These are phyloP conservation scores for Falco cherrug DNA, from an alignment of 2,797 vertebrate species.

Conservation along the genomic window DNA sequence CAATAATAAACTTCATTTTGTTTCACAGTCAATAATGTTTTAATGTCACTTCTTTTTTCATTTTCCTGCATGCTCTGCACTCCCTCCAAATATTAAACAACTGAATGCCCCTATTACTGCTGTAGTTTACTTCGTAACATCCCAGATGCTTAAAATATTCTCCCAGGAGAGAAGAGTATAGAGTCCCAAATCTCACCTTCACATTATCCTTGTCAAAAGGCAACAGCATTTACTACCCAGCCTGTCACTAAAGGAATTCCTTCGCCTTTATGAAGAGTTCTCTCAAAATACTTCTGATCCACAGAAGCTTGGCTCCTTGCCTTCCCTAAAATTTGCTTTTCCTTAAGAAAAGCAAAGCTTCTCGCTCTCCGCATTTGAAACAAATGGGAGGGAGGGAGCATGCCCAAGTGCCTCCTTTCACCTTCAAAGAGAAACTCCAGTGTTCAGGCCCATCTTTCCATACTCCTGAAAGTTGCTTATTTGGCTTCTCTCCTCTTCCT, in stretches of 20 bases:
- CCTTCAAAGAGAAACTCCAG: neutral
- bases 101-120: slow-evolving; percentile 7
- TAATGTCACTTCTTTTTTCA: slow-evolving; percentile 12
- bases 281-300: neutral
- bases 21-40: slow-evolving; percentile 55
- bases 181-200: slow-evolving; percentile 29
- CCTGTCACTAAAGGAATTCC: slow-evolving; percentile 11
- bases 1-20: slow-evolving; percentile 53
- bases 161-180: neutral
- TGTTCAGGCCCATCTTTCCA: neutral
- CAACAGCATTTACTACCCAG: neutral
- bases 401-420: neutral
- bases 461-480: neutral
- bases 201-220: slow-evolving; percentile 14
- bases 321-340: neutral
- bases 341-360: neutral
- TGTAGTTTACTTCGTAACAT: slow-evolving; percentile 16
- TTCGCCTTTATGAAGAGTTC: neutral
- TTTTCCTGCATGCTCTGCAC: neutral
- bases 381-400: neutral
- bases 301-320: neutral
- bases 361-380: neutral
- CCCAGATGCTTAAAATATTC: neutral
- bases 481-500: neutral
- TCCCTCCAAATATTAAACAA: slow-evolving; percentile 21